Evolutionary conservation across 2,113 vertebrate species (phyloP).

Genomic region (Gobio gobio): DNA sequence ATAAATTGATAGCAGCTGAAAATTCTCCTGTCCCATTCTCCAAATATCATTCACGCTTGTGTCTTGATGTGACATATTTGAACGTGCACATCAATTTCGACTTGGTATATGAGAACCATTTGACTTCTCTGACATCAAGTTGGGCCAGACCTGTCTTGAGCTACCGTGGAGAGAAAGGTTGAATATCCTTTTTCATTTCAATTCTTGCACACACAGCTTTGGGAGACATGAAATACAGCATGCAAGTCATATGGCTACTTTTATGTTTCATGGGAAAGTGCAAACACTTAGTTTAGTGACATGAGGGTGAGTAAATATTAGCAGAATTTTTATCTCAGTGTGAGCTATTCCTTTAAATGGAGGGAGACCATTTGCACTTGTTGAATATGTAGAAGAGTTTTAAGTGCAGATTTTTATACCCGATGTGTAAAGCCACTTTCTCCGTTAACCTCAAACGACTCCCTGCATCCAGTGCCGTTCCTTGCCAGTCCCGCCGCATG

Average conservation of each 20-base stretch:
- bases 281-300: background rate
- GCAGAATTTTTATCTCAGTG: background rate
- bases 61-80: too few relatives aligned
- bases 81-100: too few relatives aligned
- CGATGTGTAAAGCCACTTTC: background rate
- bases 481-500: background rate
- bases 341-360: background rate
- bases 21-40: background rate
- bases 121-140: too few relatives aligned
- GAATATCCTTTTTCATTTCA: too few relatives aligned
- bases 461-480: background rate
- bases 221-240: background rate
- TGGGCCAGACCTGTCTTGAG: too few relatives aligned
- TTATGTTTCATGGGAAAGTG: background rate
- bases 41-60: background rate
- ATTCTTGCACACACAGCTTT: background rate
- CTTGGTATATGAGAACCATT: too few relatives aligned
- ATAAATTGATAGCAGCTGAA: background rate
- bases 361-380: background rate
- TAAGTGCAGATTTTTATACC: background rate
- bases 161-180: too few relatives aligned
- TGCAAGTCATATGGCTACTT: background rate
- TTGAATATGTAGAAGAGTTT: slow-evolving; percentile 7
- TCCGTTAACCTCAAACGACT: background rate
- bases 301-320: background rate